A percentile compares a stretch with the other conserved stretches of the same genome.
phyloP scores from a whole-genome alignment of 2,797 vertebrate species.

The Thalassophryne amazonica region DNA sequence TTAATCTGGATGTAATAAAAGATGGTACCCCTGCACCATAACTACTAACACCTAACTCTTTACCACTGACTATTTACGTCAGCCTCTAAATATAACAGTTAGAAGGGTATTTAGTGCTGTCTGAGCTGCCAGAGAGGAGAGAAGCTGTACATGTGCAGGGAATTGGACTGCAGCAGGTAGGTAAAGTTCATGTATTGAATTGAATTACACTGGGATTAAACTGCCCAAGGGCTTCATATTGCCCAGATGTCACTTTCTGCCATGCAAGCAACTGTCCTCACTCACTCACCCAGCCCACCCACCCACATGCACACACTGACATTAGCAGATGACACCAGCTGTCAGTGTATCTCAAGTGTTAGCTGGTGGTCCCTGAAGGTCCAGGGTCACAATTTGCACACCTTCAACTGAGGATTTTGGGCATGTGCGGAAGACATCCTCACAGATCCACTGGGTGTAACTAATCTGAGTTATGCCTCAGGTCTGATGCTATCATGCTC shows the following conservation, averaged over 20 bases:
- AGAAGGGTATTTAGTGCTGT: slow-evolving; percentile 13
- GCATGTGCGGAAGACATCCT: too few relatives aligned
- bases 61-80: slow-evolving; percentile 5
- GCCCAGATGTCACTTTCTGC: slow-evolving; percentile 54
- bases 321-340: slow-evolving; percentile 41
- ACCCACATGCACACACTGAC: slow-evolving; percentile 10
- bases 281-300: background rate
- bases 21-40: background rate
- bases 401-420: too few relatives aligned
- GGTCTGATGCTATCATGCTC: too few relatives aligned
- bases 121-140: slow-evolving; percentile 15
- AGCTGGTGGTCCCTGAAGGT: slow-evolving; percentile 51
- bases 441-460: too few relatives aligned
- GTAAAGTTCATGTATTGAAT: slow-evolving; percentile 29
- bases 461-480: too few relatives aligned
- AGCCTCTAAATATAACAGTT: slow-evolving; percentile 4
- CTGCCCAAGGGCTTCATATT: slow-evolving; percentile 26
- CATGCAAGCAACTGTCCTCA: slow-evolving; percentile 32
- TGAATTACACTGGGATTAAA: slow-evolving; percentile 40
- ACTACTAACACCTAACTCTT: too few relatives aligned
- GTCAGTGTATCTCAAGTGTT: slow-evolving; percentile 32
- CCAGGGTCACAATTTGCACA: background rate
- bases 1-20: too few relatives aligned
- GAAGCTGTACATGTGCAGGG: background rate
- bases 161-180: slow-evolving; percentile 32